These are phyloP conservation scores for Cyanoramphus novaezelandiae DNA, from an alignment of 2,113 vertebrate genomes.

Conservation along the genomic window DNA sequence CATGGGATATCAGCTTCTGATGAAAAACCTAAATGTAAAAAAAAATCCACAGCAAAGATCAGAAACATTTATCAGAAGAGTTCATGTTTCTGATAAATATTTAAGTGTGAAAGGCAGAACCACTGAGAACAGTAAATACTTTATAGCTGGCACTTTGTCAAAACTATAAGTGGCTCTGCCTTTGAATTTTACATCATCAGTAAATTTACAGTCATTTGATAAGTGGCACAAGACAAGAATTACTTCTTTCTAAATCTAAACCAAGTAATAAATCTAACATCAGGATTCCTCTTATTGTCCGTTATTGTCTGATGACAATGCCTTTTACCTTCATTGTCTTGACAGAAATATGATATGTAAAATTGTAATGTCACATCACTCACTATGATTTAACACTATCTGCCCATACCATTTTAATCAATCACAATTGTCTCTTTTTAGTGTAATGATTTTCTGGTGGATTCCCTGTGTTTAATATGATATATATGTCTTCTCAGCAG, in stretches of 20 bases:
- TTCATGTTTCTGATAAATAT: slow-evolving; percentile 88
- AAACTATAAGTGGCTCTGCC: slow-evolving; percentile 87
- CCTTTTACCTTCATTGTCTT: slow-evolving; percentile 93
- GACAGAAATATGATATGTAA: slow-evolving; percentile 97
- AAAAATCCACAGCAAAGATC: slow-evolving; percentile 65
- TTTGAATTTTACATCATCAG: slow-evolving; percentile 85
- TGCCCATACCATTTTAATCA: slow-evolving; percentile 93
- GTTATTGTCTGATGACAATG: slow-evolving; percentile 92
- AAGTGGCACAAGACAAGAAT: slow-evolving; percentile 94
- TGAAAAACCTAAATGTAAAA: slow-evolving; percentile 69
- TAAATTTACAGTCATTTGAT: slow-evolving; percentile 93
- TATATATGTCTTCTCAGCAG: slow-evolving; percentile 86
- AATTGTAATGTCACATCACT: slow-evolving; percentile 97
- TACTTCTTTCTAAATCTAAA: slow-evolving; percentile 91
- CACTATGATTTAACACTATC: slow-evolving; percentile 94
- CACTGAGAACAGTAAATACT: slow-evolving; percentile 90
- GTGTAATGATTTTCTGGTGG: slow-evolving; percentile 91
- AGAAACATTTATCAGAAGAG: slow-evolving; percentile 79
- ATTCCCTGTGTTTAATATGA: slow-evolving; percentile 87
- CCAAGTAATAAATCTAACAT: slow-evolving; percentile 91
- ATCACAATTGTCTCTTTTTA: slow-evolving; percentile 92
- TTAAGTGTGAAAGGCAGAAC: slow-evolving; percentile 79
- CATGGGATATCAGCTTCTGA: slow-evolving; percentile 8
- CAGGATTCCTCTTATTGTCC: slow-evolving; percentile 89
- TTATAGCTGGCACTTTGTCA: slow-evolving; percentile 92